Conservation (phyloP, 2,113 vertebrate species). For the Anas platyrhynchos region DNA sequence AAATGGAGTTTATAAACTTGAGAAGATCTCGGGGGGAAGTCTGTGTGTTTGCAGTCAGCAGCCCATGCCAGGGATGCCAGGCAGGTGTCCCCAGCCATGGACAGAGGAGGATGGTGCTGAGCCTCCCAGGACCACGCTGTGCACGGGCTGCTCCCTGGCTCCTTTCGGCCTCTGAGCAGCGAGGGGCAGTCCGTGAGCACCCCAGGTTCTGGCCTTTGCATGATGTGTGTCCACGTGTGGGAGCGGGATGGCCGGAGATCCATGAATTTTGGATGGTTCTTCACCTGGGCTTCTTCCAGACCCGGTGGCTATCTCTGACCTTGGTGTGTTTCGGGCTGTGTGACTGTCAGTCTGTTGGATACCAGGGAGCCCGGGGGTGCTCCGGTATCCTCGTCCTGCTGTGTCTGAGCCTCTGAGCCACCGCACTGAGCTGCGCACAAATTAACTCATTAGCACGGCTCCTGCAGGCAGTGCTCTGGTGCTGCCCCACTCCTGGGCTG, state of each 20-base stretch:
- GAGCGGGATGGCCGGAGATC: not conserved
- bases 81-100: not conserved
- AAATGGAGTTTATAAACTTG: not conserved
- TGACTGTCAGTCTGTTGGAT: fast-evolving
- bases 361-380: not conserved
- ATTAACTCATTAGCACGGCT: not conserved
- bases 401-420: not conserved
- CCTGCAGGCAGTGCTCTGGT: not conserved
- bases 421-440: not conserved
- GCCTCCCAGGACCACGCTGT: not conserved
- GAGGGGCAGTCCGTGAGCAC: not conserved
- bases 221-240: not conserved
- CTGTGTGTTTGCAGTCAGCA: fast-evolving
- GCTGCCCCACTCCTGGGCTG: not conserved
- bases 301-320: fast-evolving
- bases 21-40: not conserved
- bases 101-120: not conserved
- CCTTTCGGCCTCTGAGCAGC: not conserved
- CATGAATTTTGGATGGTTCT: not conserved
- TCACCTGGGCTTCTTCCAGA: not conserved
- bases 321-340: not conserved
- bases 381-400: not conserved
- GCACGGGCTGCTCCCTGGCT: not conserved
- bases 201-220: not conserved
- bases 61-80: not conserved